phyloP scores from a whole-genome alignment of 2,888 invertebrate genomes.

The Drosophila siamana region DNA sequence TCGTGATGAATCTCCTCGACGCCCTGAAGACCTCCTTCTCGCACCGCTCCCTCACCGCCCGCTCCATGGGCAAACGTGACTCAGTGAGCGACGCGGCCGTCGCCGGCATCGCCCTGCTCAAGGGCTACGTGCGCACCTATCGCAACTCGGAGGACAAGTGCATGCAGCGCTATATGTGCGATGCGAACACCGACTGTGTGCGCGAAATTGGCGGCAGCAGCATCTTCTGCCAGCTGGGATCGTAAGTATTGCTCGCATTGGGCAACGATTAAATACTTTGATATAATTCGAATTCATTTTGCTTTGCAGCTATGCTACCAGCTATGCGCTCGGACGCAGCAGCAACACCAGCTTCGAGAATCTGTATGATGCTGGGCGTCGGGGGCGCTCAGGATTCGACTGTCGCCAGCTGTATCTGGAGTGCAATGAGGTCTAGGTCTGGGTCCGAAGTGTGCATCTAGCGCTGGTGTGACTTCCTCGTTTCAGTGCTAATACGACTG shows the following conservation, averaged over 20 bases:
- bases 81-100: slow-evolving; percentile 95
- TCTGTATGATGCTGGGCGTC: slow-evolving; percentile 93
- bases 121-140: slow-evolving; percentile 94
- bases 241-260: slow-evolving; percentile 88
- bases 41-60: slow-evolving; percentile 93
- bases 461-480: slow-evolving; percentile 13
- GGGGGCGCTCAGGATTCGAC: slow-evolving; percentile 93
- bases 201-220: slow-evolving; percentile 92
- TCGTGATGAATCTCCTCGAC: slow-evolving; percentile 95
- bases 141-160: slow-evolving; percentile 92
- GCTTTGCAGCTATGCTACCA: slow-evolving; percentile 91
- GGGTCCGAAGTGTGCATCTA: background rate
- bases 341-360: slow-evolving; percentile 91
- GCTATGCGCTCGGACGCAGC: slow-evolving; percentile 92
- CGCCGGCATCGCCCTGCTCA: slow-evolving; percentile 94
- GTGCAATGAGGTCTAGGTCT: slow-evolving; percentile 94
- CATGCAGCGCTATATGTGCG: slow-evolving; percentile 94
- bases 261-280: background rate
- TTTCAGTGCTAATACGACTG: slow-evolving; percentile 61
- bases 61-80: slow-evolving; percentile 94
- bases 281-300: background rate
- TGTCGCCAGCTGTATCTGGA: slow-evolving; percentile 94
- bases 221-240: slow-evolving; percentile 96
- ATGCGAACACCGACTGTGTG: slow-evolving; percentile 95
- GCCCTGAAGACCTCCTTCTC: slow-evolving; percentile 97